Base-by-base conservation (phyloP, 2,113 vertebrate species). In the Notiomystis cincta region DNA sequence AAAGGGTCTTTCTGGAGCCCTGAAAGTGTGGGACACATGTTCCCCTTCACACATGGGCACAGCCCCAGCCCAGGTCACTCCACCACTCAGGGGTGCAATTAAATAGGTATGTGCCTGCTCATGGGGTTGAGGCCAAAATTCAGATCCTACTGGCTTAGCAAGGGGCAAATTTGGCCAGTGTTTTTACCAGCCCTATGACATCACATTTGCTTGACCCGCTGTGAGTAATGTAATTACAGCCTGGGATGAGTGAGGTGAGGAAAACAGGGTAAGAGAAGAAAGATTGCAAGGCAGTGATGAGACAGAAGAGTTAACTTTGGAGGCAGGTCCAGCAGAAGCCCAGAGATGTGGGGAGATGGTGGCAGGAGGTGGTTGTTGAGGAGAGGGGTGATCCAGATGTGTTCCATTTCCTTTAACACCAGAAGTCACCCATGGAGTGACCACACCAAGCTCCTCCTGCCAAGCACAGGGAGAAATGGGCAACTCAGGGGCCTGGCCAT, bases 91-190 rank as follows among this genome's bases (percentile, higher is more conserved):
- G 67, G 71, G 4, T 71, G 42, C 86, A 95, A 93, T 95, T 95
- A 95, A 71, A 67, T 89, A 87, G 92, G 80, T 66, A 96, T 85
- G 93, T 93, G 69, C 48, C 1, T 94, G 87, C 77, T 95, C 25
- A 44, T 60, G 79, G 83, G 87, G 61, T 19, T 94, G 94, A 72
- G 87, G 93, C 87, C 87, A 96, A 84, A 94, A 93, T 91, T 76
- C 95, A 96, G 87, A 84, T 67, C 95, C 67, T 93, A 93, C 96
- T 96, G 89, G 96, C 94, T 94, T 50, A 27, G 73, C 94, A 84
- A 96, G 95, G 60, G 65, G 73, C 31, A 45, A 65, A 95, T 78
- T 47, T 95, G 94, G 82, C 94, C 95, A 85, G 69, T 1, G 13
- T 77, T 91, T 93, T 94, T 82, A 91, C 77, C 77, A 95, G 0